phyloP scores from a whole-genome alignment of 2,888 invertebrate genomes.

The Aphodius granarius region DNA sequence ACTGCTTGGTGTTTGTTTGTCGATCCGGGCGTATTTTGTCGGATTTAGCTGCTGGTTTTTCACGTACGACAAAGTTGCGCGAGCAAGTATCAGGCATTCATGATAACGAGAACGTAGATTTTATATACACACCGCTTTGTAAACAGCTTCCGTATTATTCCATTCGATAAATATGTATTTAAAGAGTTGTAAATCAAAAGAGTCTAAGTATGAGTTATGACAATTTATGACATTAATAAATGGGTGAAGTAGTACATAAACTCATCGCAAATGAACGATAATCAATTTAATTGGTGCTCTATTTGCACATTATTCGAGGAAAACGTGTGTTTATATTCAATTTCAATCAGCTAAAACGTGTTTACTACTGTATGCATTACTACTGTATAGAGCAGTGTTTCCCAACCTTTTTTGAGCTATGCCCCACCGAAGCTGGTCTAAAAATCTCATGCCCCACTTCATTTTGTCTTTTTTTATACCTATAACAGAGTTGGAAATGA shows the following conservation, averaged over 20 bases:
- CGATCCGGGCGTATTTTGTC: neutral
- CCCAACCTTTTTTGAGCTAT: no score
- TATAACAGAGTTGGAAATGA: no score
- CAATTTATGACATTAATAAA: no score
- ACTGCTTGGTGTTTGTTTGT: conserved; percentile 58
- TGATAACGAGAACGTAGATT: neutral
- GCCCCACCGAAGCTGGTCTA: no score
- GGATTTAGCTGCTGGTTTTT: neutral
- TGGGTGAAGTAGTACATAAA: no score
- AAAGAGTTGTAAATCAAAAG: no score
- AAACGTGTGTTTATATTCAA: neutral
- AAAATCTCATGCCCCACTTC: no score
- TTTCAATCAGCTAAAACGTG: neutral
- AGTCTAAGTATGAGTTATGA: no score
- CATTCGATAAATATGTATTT: neutral
- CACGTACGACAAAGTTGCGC: neutral
- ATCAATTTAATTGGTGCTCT: neutral
- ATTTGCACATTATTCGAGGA: neutral
- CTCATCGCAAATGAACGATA: no score
- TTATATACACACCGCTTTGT: neutral
- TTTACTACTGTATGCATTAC: neutral
- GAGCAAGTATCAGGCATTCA: neutral
- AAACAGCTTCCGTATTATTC: neutral
- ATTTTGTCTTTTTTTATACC: no score
- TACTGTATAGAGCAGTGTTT: no score